Percentiles rank a stretch among this genome's conserved stretches.
Evolutionary conservation across 1,140 invertebrate species (phyloP).

Genomic region (Camponotus floridanus): DNA sequence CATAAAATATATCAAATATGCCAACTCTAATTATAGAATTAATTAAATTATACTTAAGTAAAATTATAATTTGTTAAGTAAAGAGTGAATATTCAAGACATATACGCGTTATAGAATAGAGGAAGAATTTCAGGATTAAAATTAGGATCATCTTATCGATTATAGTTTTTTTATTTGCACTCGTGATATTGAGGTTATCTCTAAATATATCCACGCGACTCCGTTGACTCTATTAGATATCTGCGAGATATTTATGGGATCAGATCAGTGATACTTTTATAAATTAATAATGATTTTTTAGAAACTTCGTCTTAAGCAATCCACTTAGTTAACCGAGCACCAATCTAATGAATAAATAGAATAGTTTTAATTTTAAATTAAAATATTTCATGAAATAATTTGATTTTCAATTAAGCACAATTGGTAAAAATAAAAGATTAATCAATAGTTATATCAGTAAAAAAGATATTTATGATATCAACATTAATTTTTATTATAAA

Average conservation of each 20-base stretch:
- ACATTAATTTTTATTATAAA: not conserved
- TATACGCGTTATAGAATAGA: not conserved
- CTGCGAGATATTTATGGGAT: slow-evolving; percentile 24
- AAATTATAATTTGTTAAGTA: slow-evolving; percentile 4
- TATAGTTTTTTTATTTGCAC: not conserved
- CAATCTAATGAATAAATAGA: not conserved
- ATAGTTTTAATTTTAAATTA: not conserved
- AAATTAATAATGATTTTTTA: slow-evolving; percentile 25
- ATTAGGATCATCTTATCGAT: slow-evolving; percentile 20
- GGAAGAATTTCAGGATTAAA: not conserved
- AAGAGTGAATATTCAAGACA: not conserved
- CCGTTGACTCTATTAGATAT: slow-evolving; percentile 20
- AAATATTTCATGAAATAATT: not conserved
- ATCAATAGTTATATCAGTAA: not conserved
- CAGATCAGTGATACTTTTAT: not conserved
- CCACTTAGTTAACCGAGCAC: not conserved
- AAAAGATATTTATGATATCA: not conserved
- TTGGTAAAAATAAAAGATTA: not conserved
- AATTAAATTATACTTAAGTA: not conserved
- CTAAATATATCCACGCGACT: slow-evolving; percentile 43
- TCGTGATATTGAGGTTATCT: slow-evolving; percentile 19
- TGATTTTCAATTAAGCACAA: not conserved
- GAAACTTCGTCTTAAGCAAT: not conserved
- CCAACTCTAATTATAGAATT: not conserved
- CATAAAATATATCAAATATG: not conserved